Percentiles rank a stretch among this genome's conserved stretches.
Conservation (phyloP, 2,888 invertebrate species). For the Strigamia crassipes region DNA sequence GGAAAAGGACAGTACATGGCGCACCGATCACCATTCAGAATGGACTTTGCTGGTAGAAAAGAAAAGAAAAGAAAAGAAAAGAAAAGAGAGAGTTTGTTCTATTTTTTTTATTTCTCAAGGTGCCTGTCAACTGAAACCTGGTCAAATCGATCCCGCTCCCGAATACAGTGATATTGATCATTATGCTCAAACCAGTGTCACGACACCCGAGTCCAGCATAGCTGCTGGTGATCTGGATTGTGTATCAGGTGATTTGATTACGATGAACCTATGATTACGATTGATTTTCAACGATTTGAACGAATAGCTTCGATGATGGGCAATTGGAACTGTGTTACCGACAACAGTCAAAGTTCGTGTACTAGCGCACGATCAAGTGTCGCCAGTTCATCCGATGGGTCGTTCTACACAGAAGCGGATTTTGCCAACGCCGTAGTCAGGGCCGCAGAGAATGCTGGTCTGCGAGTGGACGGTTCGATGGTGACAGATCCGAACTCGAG, state of each 20-base stretch:
- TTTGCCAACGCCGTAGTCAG: slow-evolving; percentile 60
- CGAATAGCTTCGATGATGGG: slow-evolving; percentile 54
- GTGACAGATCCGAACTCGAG: slow-evolving; percentile 48
- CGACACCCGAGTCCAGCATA: slow-evolving; percentile 54
- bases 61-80: too few species aligned
- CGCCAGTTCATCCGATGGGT: slow-evolving; percentile 58
- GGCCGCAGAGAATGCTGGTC: slow-evolving; percentile 59
- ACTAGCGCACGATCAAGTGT: slow-evolving; percentile 58
- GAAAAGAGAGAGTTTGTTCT: too few species aligned
- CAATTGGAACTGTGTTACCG: slow-evolving; percentile 56
- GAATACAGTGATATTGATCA: slow-evolving; percentile 56
- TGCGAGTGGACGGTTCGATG: slow-evolving; percentile 57
- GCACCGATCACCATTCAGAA: background rate
- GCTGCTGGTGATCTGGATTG: slow-evolving; percentile 53
- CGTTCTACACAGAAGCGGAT: slow-evolving; percentile 60
- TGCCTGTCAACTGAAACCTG: slow-evolving; percentile 1
- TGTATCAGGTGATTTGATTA: slow-evolving; percentile 45
- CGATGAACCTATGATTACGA: too few species aligned
- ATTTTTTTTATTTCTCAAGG: background rate
- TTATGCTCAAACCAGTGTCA: slow-evolving; percentile 48
- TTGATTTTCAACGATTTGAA: background rate
- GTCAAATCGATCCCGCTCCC: slow-evolving; percentile 53
- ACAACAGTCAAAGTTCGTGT: slow-evolving; percentile 54
- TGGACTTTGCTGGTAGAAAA: slow-evolving; percentile 39
- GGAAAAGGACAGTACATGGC: slow-evolving; percentile 43